These are phyloP conservation scores for Heliconius hortense DNA, from an alignment of 2,888 invertebrate genomes.

Conservation along the genomic window DNA sequence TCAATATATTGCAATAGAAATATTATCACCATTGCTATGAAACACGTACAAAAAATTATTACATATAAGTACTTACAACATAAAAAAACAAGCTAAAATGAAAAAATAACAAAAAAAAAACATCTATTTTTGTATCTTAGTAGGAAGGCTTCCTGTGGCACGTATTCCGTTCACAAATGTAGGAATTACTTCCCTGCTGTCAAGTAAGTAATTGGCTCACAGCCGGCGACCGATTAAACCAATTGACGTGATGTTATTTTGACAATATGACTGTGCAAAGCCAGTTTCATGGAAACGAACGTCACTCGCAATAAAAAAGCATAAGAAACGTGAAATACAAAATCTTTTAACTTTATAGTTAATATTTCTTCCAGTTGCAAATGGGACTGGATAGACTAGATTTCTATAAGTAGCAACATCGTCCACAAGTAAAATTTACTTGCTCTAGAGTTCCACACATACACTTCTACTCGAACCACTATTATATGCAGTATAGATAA, in stretches of 20 bases:
- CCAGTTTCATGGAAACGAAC: constrained; percentile 37
- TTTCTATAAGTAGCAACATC: constrained; percentile 34
- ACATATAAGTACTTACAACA: not conserved
- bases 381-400: constrained; percentile 38
- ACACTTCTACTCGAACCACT: not conserved
- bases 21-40: not conserved
- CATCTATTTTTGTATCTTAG: constrained; percentile 62
- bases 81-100: not conserved
- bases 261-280: constrained; percentile 63
- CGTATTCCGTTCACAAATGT: constrained; percentile 80
- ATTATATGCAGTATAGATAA: not conserved
- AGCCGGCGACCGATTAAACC: constrained; percentile 77
- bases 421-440: constrained; percentile 22
- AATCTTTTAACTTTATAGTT: not conserved
- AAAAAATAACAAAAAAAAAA: not conserved
- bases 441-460: constrained; percentile 3
- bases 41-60: too few species aligned
- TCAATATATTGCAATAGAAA: not conserved
- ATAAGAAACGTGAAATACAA: not conserved
- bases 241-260: constrained; percentile 80
- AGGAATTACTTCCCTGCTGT: constrained; percentile 80
- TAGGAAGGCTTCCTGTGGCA: constrained; percentile 78
- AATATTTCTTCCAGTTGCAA: constrained; percentile 28
- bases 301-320: not conserved
- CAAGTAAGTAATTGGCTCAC: constrained; percentile 79